Conservation (phyloP, 2,797 vertebrate species). For the Lagocephalus sceleratus region DNA sequence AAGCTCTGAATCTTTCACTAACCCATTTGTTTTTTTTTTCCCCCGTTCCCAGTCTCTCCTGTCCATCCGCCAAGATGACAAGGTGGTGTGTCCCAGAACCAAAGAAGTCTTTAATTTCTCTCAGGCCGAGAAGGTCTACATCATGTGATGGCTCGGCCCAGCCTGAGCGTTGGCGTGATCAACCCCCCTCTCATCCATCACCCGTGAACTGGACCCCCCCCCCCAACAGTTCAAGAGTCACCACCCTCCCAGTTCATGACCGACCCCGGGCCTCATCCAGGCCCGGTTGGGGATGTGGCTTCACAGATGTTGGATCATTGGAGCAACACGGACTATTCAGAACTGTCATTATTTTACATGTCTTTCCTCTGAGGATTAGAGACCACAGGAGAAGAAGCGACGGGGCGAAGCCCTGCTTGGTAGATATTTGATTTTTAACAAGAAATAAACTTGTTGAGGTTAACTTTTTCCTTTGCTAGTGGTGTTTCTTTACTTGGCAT, state of each 20-base stretch:
- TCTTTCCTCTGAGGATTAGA: constrained; percentile 46
- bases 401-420: constrained; percentile 39
- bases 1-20: not conserved
- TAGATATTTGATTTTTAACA: constrained; percentile 66
- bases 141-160: constrained; percentile 85
- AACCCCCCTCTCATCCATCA: constrained; percentile 37
- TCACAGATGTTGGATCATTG: constrained; percentile 48
- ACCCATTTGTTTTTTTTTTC: not conserved
- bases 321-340: constrained; percentile 61
- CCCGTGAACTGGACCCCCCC: constrained; percentile 58
- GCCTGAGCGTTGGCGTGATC: constrained; percentile 51
- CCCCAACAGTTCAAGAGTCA: constrained; percentile 30
- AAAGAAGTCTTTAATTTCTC: constrained; percentile 99
- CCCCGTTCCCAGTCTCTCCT: constrained; percentile 85
- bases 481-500: constrained; percentile 36
- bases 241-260: constrained; percentile 15
- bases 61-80: constrained; percentile 99
- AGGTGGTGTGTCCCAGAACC: constrained; percentile 98
- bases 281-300: constrained; percentile 56
- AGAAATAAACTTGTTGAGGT: constrained; percentile 58
- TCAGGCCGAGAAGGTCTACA: constrained; percentile 99
- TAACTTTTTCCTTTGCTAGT: constrained; percentile 48
- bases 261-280: constrained; percentile 27
- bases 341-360: constrained; percentile 51
- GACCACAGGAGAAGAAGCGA: constrained; percentile 36